These are phyloP conservation scores for Lutjanus argentimaculatus DNA, from an alignment of 2,797 vertebrate species.

Conservation along the genomic window DNA sequence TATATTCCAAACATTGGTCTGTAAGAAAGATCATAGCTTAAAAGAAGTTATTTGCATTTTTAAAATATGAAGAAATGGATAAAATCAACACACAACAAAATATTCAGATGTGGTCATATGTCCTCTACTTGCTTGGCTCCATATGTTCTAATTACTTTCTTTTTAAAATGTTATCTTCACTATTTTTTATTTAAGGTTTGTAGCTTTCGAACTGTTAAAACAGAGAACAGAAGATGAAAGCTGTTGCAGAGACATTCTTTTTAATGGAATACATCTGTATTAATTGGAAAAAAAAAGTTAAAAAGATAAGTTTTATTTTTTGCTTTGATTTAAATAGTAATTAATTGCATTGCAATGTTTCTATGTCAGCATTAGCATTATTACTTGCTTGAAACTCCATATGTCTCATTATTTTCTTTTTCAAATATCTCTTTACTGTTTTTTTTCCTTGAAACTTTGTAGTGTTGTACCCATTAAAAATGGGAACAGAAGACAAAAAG, in stretches of 20 bases:
- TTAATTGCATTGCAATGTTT: too few relatives aligned
- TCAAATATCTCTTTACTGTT: not conserved
- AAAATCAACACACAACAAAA: not conserved
- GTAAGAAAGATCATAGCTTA: not conserved
- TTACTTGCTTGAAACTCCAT: not conserved
- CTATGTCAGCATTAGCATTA: not conserved
- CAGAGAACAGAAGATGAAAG: too few relatives aligned
- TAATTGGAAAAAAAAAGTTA: too few relatives aligned
- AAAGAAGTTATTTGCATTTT: not conserved
- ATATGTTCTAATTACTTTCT: too few relatives aligned
- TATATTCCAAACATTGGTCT: not conserved
- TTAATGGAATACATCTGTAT: too few relatives aligned
- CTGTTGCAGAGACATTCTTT: too few relatives aligned
- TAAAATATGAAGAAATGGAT: not conserved
- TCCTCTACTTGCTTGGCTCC: too few relatives aligned
- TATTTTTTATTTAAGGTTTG: too few relatives aligned
- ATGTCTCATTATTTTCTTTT: not conserved
- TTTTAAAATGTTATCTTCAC: too few relatives aligned
- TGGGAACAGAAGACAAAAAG: constrained; percentile 14
- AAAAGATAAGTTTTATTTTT: too few relatives aligned
- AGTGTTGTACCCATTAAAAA: constrained; percentile 9
- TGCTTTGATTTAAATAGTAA: too few relatives aligned
- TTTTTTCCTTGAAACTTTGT: not conserved
- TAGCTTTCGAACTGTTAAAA: too few relatives aligned
- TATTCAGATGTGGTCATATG: not conserved